These are phyloP conservation scores for Plagodis pulveraria DNA, from an alignment of 2,888 invertebrate genomes.

Conservation along the genomic window DNA sequence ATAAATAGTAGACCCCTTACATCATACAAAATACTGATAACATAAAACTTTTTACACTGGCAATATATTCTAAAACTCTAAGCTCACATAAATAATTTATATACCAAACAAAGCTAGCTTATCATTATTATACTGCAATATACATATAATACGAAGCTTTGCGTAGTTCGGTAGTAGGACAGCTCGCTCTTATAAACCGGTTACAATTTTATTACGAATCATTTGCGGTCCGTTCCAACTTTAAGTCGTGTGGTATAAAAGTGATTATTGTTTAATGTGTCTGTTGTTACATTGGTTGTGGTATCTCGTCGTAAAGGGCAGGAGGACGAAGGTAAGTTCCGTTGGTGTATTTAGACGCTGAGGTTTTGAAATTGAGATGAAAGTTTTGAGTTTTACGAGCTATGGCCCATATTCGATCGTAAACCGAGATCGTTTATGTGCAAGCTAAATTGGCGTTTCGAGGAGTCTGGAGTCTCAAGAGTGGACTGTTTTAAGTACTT, in stretches of 20 bases:
- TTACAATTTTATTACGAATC: slow-evolving; percentile 43
- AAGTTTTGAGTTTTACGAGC: slow-evolving; percentile 43
- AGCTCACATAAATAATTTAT: slow-evolving; percentile 44
- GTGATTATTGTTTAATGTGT: slow-evolving; percentile 25
- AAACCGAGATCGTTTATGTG: slow-evolving; percentile 30
- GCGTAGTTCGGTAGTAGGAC: slow-evolving; percentile 67
- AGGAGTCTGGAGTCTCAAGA: slow-evolving; percentile 29
- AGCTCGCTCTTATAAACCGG: slow-evolving; percentile 55
- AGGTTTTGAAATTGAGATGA: slow-evolving; percentile 55
- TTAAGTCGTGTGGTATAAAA: slow-evolving; percentile 26
- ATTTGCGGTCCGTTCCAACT: slow-evolving; percentile 33
- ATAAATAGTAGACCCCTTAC: slow-evolving; percentile 11
- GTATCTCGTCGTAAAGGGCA: slow-evolving; percentile 58
- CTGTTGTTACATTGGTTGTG: slow-evolving; percentile 30
- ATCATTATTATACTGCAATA: slow-evolving; percentile 49
- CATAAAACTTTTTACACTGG: slow-evolving; percentile 28
- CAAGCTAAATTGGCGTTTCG: slow-evolving; percentile 33
- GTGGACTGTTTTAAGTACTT: slow-evolving; percentile 20
- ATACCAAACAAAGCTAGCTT: slow-evolving; percentile 45
- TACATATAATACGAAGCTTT: slow-evolving; percentile 45
- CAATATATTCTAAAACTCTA: slow-evolving; percentile 16
- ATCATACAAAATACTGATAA: neutral
- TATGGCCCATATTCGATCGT: slow-evolving; percentile 37
- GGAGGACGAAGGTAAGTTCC: slow-evolving; percentile 60
- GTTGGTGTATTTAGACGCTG: slow-evolving; percentile 57